Evolutionary conservation across 2,888 invertebrate species (phyloP), one percentile per base, ranked within the genome.

Genomic region (Muschampia plurimacula): DNA sequence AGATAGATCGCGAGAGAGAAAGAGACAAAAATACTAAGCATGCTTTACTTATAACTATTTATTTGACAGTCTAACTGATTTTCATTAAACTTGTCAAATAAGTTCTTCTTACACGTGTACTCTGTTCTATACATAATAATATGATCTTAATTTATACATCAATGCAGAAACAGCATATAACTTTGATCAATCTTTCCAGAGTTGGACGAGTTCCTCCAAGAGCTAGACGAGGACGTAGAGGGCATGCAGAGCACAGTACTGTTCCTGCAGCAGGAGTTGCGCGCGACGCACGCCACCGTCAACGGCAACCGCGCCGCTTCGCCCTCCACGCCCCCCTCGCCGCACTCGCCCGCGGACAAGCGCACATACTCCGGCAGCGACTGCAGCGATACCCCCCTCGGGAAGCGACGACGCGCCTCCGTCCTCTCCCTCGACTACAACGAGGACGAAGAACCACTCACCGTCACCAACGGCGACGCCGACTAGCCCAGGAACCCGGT

Each of bases 191-290:
- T 52, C 15, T 72, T 90, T 91, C 52, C 96, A 98, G 99, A 99
- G 91, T 91, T 99, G 83, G 99, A 99, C 86, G 98, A 99, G 86
- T 98, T 99, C 88, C 95, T 99, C 65, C 97, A 98, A 89, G 99
- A 99, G 88, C 91, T 99, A 76, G 99, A 99, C 85, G 99, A 99
- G 89, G 99, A 99, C 88, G 98, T 99, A 55, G 99, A 99, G 91
- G 99, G 99, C 32, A 98, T 99, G 98, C 99, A 99, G 95, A 98
- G 98, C 86, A 99, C 99, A 76, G 99, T 99, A 84, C 96, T 98
- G 89, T 97, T 97, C 91, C 95, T 99, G 74, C 99, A 99, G 86
- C 98, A 98, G 88, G 98, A 99, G 91, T 93, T 99, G 75, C 96
- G 98, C 74, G 97, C 98, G 81, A 95, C 97, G 12, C 94, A 93